Conservation (phyloP, 1,140 invertebrate species). For the Zaprionus taronus region DNA sequence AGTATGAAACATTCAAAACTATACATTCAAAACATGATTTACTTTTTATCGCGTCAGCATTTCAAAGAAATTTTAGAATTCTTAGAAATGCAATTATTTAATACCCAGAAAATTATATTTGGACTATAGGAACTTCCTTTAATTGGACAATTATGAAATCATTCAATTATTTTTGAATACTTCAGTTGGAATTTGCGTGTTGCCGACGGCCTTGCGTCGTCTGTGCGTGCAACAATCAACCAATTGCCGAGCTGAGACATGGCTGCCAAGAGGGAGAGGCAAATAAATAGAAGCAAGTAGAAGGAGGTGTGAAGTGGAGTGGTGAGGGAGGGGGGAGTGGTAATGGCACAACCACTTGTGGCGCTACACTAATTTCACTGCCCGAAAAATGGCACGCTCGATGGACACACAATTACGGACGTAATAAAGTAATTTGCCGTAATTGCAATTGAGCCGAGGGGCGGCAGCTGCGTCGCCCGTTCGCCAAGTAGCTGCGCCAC, state of each 20-base stretch:
- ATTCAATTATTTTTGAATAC: not conserved
- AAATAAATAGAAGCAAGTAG: constrained; percentile 1
- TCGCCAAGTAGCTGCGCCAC: constrained; percentile 29
- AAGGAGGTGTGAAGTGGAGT: constrained; percentile 12
- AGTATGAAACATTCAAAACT: too few species aligned
- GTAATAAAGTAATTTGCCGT: constrained; percentile 84
- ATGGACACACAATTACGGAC: constrained; percentile 84
- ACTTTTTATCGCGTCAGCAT: too few species aligned
- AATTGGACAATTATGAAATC: not conserved
- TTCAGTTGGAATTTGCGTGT: constrained; percentile 11
- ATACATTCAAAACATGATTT: too few species aligned
- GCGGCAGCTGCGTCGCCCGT: constrained; percentile 34
- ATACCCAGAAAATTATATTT: not conserved
- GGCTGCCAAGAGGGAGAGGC: not conserved
- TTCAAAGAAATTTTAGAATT: not conserved
- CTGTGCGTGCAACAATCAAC: constrained; percentile 39
- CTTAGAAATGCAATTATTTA: not conserved
- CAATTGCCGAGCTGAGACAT: constrained; percentile 18
- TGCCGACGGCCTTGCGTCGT: constrained; percentile 55
- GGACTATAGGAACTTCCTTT: not conserved
- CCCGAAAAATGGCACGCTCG: constrained; percentile 81
- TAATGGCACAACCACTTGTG: constrained; percentile 73
- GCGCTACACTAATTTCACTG: constrained; percentile 65
- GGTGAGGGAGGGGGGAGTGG: not conserved
- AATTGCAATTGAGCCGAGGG: constrained; percentile 81